phyloP scores from a whole-genome alignment of 2,888 invertebrate species.

The Colostygia pectinataria region DNA sequence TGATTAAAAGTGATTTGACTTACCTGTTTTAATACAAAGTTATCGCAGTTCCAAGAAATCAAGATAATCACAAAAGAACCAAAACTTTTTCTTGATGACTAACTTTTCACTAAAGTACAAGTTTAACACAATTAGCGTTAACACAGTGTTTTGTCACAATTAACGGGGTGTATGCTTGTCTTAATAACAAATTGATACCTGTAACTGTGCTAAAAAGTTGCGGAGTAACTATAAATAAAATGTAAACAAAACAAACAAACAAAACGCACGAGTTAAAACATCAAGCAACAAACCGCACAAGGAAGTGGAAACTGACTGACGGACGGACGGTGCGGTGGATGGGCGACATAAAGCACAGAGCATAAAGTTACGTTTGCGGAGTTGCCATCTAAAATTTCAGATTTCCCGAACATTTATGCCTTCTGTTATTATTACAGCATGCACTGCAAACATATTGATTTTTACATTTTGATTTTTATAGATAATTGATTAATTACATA shows the following conservation, averaged over 20 bases:
- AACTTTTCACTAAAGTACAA: constrained; percentile 40
- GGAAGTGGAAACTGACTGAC: constrained; percentile 39
- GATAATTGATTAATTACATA: too few relatives aligned
- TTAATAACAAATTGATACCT: constrained; percentile 18
- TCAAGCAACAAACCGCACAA: constrained; percentile 12
- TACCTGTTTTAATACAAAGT: constrained; percentile 22
- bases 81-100: constrained; percentile 44
- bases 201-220: constrained; percentile 39
- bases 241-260: constrained; percentile 56
- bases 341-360: neutral
- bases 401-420: neutral
- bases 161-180: constrained; percentile 27
- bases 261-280: constrained; percentile 40
- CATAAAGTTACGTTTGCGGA: constrained; percentile 4
- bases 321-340: neutral
- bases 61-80: constrained; percentile 34
- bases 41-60: constrained; percentile 22
- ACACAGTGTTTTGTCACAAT: constrained; percentile 52
- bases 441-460: too few relatives aligned
- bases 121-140: constrained; percentile 26
- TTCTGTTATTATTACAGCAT: too few relatives aligned
- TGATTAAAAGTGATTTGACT: constrained; percentile 2
- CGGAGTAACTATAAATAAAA: constrained; percentile 44
- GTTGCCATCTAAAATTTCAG: neutral
- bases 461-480: too few relatives aligned